Conservation (phyloP, 2,113 vertebrate species). For the Marcusenius ussheri region DNA sequence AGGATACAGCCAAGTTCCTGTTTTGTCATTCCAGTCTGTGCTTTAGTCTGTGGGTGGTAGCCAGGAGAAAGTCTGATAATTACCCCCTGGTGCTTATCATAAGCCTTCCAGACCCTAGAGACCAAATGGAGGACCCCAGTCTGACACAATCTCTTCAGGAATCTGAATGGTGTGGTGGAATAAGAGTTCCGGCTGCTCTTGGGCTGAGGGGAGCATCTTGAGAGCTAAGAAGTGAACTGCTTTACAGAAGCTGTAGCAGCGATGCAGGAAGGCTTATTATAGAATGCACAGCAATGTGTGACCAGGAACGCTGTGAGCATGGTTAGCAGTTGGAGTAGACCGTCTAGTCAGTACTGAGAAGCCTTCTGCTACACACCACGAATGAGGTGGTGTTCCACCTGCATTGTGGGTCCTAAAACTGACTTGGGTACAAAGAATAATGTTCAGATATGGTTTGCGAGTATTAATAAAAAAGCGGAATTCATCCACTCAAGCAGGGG, state of each 20-base stretch:
- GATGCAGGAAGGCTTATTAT: not conserved
- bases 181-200: not conserved
- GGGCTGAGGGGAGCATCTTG: not conserved
- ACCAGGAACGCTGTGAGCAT: not conserved
- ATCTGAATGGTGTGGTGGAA: not conserved
- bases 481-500: not conserved
- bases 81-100: not conserved
- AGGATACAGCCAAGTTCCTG: not conserved
- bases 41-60: constrained; percentile 1
- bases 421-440: not conserved
- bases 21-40: not conserved
- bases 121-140: not conserved
- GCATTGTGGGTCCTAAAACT: not conserved
- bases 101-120: constrained; percentile 1
- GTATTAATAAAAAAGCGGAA: not conserved
- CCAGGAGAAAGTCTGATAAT: not conserved
- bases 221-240: not conserved
- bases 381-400: not conserved
- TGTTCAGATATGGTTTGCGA: not conserved
- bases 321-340: not conserved
- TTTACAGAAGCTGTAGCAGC: not conserved
- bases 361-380: not conserved
- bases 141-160: not conserved
- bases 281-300: not conserved
- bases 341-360: not conserved